Evolutionary conservation across 2,888 invertebrate genomes (phyloP).

Genomic region (Leptarthrus brevirostris): DNA sequence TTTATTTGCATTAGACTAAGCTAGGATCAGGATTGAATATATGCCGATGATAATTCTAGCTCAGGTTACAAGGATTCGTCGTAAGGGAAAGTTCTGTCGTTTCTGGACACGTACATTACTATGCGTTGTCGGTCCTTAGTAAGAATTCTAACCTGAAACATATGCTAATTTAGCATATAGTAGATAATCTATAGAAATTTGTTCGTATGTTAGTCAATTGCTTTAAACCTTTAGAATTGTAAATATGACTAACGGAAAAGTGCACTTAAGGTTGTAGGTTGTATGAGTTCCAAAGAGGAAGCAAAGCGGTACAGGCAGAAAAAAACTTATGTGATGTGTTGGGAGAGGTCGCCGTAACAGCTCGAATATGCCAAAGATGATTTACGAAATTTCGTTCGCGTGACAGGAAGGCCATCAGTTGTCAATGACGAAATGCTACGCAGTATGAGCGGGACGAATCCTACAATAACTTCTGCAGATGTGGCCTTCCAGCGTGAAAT

Average conservation of each 20-base stretch:
- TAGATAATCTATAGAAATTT: too few species aligned
- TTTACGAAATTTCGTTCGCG: neutral
- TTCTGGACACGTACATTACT: too few species aligned
- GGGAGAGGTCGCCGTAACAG: neutral
- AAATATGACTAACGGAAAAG: neutral
- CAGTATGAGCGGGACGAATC: neutral
- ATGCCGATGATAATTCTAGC: too few species aligned
- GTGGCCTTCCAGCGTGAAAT: neutral
- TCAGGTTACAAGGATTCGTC: too few species aligned
- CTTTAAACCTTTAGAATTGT: neutral
- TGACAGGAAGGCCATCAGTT: neutral
- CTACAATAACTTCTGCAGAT: neutral
- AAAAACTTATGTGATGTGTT: neutral
- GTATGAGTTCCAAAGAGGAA: neutral
- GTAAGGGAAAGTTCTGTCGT: too few species aligned
- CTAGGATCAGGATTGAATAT: too few species aligned
- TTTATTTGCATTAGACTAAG: too few species aligned
- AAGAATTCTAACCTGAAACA: too few species aligned
- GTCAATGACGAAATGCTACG: neutral
- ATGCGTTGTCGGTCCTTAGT: too few species aligned
- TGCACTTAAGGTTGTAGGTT: neutral
- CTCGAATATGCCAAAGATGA: neutral
- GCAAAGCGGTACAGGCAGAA: neutral
- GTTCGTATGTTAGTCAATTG: neutral
- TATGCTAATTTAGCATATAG: too few species aligned